Percentiles rank a stretch among this genome's conserved stretches.
These are phyloP conservation scores for Knipowitschia caucasica DNA, from an alignment of 2,797 vertebrate species.

Conservation along the genomic window DNA sequence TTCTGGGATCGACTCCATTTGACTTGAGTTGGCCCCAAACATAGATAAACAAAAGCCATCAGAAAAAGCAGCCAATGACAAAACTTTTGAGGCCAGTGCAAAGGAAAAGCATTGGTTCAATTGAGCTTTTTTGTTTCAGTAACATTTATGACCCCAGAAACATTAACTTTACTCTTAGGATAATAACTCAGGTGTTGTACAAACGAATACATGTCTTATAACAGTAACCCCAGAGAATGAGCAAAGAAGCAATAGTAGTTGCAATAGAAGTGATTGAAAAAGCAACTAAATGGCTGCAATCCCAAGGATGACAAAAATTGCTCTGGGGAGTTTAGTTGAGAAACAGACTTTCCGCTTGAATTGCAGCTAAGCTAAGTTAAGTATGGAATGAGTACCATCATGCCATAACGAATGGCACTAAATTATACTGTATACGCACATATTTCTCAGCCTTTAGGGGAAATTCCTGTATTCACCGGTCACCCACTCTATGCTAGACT, in stretches of 20 bases:
- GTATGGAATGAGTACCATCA: conserved; percentile 37
- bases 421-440: conserved; percentile 46
- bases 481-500: background rate
- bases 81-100: background rate
- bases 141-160: too few species aligned
- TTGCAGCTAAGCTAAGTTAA: conserved; percentile 39
- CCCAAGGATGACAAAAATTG: conserved; percentile 38
- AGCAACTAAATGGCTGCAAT: conserved; percentile 27
- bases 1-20: conserved; percentile 13
- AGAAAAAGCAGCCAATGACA: background rate
- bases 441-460: conserved; percentile 24
- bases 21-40: background rate
- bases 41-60: background rate
- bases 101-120: too few species aligned
- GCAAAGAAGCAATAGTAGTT: background rate
- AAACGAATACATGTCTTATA: too few species aligned
- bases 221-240: background rate
- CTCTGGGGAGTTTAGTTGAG: conserved; percentile 30
- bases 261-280: background rate
- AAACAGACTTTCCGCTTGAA: conserved; percentile 39
- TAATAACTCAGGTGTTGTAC: too few species aligned
- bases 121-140: too few species aligned
- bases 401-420: conserved; percentile 24
- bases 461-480: conserved; percentile 19
- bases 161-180: too few species aligned